These are phyloP conservation scores for Montipora capitata DNA, from an alignment of 92 coral and sea anemone genomes.

Conservation along the genomic window DNA sequence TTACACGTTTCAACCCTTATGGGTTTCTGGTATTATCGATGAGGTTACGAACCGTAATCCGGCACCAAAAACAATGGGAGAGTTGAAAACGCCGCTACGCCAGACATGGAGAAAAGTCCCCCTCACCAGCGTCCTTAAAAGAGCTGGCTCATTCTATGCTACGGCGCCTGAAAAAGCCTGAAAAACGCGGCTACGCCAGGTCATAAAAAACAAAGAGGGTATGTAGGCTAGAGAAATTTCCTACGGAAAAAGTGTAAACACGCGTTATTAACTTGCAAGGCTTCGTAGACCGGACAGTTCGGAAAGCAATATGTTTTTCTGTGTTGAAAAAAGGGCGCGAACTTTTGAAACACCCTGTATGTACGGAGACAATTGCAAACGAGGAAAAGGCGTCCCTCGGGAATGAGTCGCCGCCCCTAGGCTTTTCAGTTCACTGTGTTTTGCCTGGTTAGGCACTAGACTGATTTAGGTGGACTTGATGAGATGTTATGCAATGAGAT, in stretches of 20 bases:
- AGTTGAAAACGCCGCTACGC: background rate
- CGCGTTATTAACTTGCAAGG: background rate
- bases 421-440: too few relatives aligned
- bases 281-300: background rate
- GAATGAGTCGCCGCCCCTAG: too few relatives aligned
- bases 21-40: constrained; percentile 37
- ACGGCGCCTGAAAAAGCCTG: background rate
- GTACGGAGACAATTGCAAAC: too few relatives aligned
- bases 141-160: constrained; percentile 7
- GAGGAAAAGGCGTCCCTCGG: too few relatives aligned
- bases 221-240: background rate
- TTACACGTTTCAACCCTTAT: too few relatives aligned
- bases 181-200: background rate
- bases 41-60: constrained; percentile 12
- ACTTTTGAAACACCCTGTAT: background rate
- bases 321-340: background rate
- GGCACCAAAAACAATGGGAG: constrained; percentile 5
- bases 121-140: background rate
- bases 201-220: background rate
- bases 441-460: too few relatives aligned
- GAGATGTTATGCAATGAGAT: too few relatives aligned
- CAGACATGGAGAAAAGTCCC: background rate
- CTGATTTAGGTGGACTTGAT: too few relatives aligned
- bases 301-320: background rate
- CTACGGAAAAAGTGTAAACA: background rate